Base-by-base conservation (phyloP, 2,113 vertebrate species). In the Xerus inauris region DNA sequence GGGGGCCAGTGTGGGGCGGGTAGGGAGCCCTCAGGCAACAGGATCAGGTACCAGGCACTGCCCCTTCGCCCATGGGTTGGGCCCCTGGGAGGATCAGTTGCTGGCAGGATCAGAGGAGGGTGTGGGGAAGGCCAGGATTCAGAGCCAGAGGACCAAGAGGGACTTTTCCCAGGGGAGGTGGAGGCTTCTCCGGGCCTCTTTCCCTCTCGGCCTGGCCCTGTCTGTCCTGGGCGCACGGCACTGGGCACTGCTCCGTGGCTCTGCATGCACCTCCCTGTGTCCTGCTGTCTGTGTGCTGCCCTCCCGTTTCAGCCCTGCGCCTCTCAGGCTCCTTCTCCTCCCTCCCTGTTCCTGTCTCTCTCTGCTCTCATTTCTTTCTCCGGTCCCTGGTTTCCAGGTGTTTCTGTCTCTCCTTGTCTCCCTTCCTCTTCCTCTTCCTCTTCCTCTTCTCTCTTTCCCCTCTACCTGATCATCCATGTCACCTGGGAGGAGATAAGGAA, bases 31-130 rank as follows among this genome's bases (percentile, higher is more conserved):
- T 40, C 20, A 30, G 64, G 38, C 83, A 45, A 71, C 45, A 47
- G 90, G 97, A 97, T 96, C 64, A 0, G 91, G 64, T 91, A 59
- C 91, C 91, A 54, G 87, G 54, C 40, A 38, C 64, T 47, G 82
- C 49, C 90, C 64, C 67, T 67, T 35, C 22, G 86, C 77, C 96
- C 42, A 10, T 1, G 0, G 6, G 51, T 47, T 19, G 80, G 30
- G 81, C 96, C 75, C 82, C 0, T 3, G 86, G 92, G 94, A 96
- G 93, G 93, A 83, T 97, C 93, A n/a, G 49, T 42, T 91, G 80
- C 79, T 71, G 2, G n/a, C 42, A 73, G 38, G 26, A 28, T 1
- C 40, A 17, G 75, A 64, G 75, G 76, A 51, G 51, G 40, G 62
- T 62, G 59, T 62, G 47, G 65, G 65, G 42, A 40, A 83, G 49